phyloP scores from a whole-genome alignment of 37 sponge, comb jelly and placozoan species.

The Axinella damicornis region DNA sequence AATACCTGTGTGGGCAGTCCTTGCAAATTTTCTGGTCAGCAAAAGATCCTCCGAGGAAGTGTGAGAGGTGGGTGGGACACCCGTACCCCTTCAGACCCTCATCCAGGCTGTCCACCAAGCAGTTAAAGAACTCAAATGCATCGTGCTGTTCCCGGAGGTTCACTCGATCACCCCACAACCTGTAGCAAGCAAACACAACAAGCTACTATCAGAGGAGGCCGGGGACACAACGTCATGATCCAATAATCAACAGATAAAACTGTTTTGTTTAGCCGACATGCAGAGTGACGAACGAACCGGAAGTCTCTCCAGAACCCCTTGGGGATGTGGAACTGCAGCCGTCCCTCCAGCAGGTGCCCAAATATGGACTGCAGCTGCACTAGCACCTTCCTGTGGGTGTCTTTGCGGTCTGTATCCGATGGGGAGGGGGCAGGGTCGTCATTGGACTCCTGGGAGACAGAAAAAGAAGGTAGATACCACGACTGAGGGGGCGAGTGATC shows the following conservation, averaged over 20 bases:
- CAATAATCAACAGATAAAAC: no score
- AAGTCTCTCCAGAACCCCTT: constrained; percentile 91
- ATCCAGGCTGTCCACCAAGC: constrained; percentile 92
- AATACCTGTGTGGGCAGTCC: constrained; percentile 98
- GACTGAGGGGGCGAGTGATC: no score
- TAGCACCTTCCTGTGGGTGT: constrained; percentile 77
- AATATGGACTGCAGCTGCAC: constrained; percentile 92
- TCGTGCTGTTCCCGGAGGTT: constrained; percentile 98
- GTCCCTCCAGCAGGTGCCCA: constrained; percentile 85
- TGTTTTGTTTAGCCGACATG: no score
- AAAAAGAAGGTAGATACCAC: no score
- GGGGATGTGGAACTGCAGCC: constrained; percentile 87
- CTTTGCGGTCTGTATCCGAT: constrained; percentile 56
- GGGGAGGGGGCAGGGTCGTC: constrained; percentile 32
- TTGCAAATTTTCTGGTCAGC: constrained; percentile 99
- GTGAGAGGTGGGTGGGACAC: constrained; percentile 31
- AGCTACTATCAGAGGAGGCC: no score
- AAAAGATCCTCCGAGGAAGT: constrained; percentile 90
- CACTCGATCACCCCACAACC: constrained; percentile 91
- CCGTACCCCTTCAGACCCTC: constrained; percentile 85
- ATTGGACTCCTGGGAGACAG: not conserved
- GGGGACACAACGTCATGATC: no score
- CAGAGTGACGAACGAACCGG: no score
- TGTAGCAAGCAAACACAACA: constrained; percentile 13
- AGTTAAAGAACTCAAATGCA: constrained; percentile 99